A percentile compares a stretch with the other conserved stretches of the same genome.
These are phyloP conservation scores for Gnathonemus longibarbis DNA, from an alignment of 2,113 vertebrate genomes.

Conservation along the genomic window DNA sequence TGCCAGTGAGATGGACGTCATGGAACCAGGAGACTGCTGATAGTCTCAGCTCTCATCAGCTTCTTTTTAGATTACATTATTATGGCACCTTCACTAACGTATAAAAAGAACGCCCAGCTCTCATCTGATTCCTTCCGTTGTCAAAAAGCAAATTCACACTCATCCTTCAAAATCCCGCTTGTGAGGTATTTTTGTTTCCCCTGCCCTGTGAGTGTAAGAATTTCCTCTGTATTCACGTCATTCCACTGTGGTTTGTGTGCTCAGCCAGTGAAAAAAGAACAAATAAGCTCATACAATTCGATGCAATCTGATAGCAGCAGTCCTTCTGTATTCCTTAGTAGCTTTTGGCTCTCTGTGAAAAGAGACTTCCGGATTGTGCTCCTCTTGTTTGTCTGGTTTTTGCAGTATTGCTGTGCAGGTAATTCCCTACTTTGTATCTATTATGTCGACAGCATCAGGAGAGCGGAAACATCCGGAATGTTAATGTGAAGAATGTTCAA, in stretches of 20 bases:
- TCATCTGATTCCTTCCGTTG: neutral
- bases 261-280: neutral
- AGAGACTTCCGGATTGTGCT: neutral
- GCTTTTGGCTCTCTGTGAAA: neutral
- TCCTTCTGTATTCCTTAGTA: neutral
- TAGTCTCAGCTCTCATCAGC: neutral
- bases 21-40: neutral
- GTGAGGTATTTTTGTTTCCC: neutral
- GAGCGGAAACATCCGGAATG: slow-evolving; percentile 1
- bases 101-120: neutral
- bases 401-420: neutral
- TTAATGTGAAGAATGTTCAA: neutral
- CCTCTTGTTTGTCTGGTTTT: neutral
- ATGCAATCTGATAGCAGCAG: neutral
- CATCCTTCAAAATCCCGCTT: neutral
- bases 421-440: neutral
- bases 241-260: neutral
- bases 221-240: neutral
- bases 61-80: neutral
- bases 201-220: neutral
- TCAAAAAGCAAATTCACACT: neutral
- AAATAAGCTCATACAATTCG: neutral
- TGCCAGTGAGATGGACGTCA: neutral
- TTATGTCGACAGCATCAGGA: neutral
- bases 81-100: neutral